These are phyloP conservation scores for Triplophysa bombifrons DNA, from an alignment of 2,797 vertebrate species.

Conservation along the genomic window DNA sequence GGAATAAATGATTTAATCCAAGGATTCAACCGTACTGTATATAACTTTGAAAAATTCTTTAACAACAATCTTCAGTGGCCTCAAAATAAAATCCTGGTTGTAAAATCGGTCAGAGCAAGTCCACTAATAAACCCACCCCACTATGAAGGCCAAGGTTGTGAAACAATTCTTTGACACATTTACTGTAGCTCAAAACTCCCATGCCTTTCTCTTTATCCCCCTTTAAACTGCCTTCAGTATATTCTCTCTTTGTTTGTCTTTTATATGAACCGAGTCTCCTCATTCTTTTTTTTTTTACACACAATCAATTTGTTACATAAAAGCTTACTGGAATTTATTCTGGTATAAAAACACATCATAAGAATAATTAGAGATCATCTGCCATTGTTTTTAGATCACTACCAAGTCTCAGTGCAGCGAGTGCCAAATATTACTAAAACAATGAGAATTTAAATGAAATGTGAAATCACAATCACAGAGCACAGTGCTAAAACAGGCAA, in stretches of 20 bases:
- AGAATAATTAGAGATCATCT: constrained; percentile 17
- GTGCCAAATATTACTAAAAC: constrained; percentile 13
- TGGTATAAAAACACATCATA: neutral
- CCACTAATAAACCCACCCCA: constrained; percentile 6
- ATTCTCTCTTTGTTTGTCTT: constrained; percentile 5
- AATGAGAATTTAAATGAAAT: constrained; percentile 19
- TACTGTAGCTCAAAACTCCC: neutral
- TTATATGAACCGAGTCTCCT: neutral
- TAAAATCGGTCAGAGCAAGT: constrained; percentile 6
- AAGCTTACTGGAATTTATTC: neutral
- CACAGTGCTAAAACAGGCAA: neutral
- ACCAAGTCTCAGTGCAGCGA: neutral
- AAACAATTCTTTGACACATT: constrained; percentile 18
- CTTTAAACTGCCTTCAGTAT: constrained; percentile 2
- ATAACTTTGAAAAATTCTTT: neutral
- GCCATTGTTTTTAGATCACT: constrained; percentile 10
- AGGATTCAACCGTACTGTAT: neutral
- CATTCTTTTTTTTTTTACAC: neutral
- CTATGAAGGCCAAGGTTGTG: constrained; percentile 30
- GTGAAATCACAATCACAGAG: neutral
- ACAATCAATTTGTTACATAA: neutral
- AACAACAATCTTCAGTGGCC: neutral
- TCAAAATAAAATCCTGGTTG: constrained; percentile 25
- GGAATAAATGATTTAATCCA: constrained; percentile 1
- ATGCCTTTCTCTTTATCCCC: neutral